These are phyloP conservation scores for Recurvirostra avosetta DNA, from an alignment of 2,113 vertebrate species.

Conservation along the genomic window DNA sequence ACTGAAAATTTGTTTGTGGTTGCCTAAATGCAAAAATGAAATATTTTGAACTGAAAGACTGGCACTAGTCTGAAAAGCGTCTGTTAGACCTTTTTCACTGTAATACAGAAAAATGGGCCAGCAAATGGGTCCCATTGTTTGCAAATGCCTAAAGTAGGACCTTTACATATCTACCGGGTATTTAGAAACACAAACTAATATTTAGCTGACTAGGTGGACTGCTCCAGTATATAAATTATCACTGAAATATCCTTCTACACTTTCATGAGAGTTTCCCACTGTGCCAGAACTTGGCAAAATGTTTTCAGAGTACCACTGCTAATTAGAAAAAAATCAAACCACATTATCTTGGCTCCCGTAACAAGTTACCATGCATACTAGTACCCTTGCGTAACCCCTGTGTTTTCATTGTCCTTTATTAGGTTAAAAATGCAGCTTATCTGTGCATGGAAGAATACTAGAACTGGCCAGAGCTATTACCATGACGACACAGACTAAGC, in stretches of 20 bases:
- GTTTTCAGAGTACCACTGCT: neutral
- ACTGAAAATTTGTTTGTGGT: neutral
- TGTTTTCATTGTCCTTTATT: neutral
- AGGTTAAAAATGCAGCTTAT: slow-evolving; percentile 12
- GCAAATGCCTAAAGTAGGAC: neutral
- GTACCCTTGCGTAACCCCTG: neutral
- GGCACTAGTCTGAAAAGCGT: neutral
- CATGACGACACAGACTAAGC: neutral
- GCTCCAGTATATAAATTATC: neutral
- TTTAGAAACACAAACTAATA: neutral
- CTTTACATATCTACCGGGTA: neutral
- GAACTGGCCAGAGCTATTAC: neutral
- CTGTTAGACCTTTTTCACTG: neutral
- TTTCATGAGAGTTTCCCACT: neutral
- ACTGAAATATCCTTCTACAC: neutral
- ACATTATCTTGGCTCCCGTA: neutral
- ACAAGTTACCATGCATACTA: neutral
- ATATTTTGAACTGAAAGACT: neutral
- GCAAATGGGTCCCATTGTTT: neutral
- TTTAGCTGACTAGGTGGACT: neutral
- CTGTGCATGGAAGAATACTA: neutral
- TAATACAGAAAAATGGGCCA: neutral
- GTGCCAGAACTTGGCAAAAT: neutral
- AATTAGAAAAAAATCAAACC: neutral
- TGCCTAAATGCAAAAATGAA: neutral